Evolutionary conservation across 2,888 invertebrate species (phyloP).

Genomic region (Aspidiotus destructor): DNA sequence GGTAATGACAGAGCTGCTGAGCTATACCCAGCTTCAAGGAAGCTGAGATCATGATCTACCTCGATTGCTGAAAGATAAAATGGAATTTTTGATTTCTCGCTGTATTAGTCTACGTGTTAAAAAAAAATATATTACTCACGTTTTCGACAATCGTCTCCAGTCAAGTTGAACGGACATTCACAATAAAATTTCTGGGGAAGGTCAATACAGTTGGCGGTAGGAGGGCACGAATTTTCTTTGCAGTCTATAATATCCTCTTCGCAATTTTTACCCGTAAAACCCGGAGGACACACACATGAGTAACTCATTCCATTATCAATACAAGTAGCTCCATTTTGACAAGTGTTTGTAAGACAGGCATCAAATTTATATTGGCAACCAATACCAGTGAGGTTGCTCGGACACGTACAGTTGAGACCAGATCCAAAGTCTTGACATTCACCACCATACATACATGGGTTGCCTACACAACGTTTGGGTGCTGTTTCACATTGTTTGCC

Average conservation of each 20-base stretch:
- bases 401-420: conserved; percentile 86
- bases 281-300: conserved; percentile 75
- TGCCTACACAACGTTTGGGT: conserved; percentile 85
- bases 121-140: conserved; percentile 49
- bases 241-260: conserved; percentile 86
- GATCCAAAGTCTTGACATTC: conserved; percentile 93
- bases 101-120: too few species aligned
- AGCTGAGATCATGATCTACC: conserved; percentile 94
- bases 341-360: conserved; percentile 80
- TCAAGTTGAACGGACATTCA: conserved; percentile 92
- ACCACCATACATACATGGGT: conserved; percentile 92
- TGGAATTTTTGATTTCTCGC: too few species aligned
- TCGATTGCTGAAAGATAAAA: conserved; percentile 66
- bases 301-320: conserved; percentile 76
- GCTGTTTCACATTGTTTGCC: conserved; percentile 95
- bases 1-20: conserved; percentile 89
- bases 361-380: conserved; percentile 92
- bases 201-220: conserved; percentile 85
- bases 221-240: conserved; percentile 86
- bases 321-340: conserved; percentile 87
- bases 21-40: conserved; percentile 80
- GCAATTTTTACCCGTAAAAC: conserved; percentile 67
- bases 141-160: conserved; percentile 93
- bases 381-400: conserved; percentile 71
- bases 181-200: conserved; percentile 85